A percentile compares a stretch with the other conserved stretches of the same genome.
These are phyloP conservation scores for Nothobranchius kuhntae DNA, from an alignment of 2,113 vertebrate species.

Conservation along the genomic window DNA sequence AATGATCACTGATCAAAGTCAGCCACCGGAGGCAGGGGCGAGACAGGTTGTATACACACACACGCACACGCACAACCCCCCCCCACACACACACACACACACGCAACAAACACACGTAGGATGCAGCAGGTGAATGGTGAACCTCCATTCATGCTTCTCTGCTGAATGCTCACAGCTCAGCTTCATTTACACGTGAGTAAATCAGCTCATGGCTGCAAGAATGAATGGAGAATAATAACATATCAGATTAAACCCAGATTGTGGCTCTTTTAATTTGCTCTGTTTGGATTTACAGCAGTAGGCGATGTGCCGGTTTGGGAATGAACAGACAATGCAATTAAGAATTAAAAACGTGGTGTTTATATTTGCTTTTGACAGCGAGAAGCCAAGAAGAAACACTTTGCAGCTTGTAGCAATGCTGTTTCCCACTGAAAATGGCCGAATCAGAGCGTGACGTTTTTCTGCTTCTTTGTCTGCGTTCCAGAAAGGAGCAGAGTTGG, in stretches of 20 bases:
- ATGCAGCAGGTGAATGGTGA: conserved; percentile 62
- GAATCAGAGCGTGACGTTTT: conserved; percentile 9
- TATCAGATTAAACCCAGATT: conserved; percentile 18
- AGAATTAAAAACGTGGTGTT: conserved; percentile 46
- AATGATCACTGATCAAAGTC: conserved; percentile 83
- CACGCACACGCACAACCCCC: conserved; percentile 13
- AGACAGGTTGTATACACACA: conserved; percentile 69
- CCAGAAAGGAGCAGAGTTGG: conserved; percentile 18
- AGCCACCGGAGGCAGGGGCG: conserved; percentile 76
- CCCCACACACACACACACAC: conserved; percentile 5
- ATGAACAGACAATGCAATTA: conserved; percentile 27
- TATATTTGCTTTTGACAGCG: conserved; percentile 70
- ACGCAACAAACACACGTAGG: conserved; percentile 1
- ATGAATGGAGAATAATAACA: conserved; percentile 17
- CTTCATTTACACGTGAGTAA: conserved; percentile 1
- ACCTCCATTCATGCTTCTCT: conserved; percentile 30
- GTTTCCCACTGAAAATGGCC: conserved; percentile 30
- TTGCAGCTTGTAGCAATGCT: conserved; percentile 51
- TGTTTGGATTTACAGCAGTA: conserved; percentile 69
- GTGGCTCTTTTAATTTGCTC: conserved; percentile 68
- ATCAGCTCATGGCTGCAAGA: conserved; percentile 16
- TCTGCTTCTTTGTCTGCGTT: conserved; percentile 15
- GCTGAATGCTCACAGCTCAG: conserved; percentile 9
- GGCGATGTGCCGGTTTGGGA: conserved; percentile 61
- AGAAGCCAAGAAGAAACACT: conserved; percentile 63